Conservation (phyloP, 2,888 invertebrate species). For the Caenorhabditis sp. region DNA sequence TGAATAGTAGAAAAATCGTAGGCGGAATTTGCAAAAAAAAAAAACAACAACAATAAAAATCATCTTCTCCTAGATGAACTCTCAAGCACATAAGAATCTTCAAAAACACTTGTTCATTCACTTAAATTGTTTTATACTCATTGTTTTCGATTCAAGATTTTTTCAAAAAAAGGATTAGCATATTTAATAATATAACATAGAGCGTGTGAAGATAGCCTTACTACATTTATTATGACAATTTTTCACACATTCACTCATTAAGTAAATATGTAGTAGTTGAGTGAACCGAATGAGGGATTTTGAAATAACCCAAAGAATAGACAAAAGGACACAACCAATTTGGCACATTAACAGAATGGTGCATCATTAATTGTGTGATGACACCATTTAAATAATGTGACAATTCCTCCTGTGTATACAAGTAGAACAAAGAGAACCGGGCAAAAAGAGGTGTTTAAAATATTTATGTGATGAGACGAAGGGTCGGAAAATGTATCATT, state of each 20-base stretch:
- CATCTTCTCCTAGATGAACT: not conserved
- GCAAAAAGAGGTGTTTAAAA: no score
- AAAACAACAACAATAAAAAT: no score
- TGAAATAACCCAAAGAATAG: not conserved
- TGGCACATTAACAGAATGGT: not conserved
- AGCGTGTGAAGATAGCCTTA: not conserved
- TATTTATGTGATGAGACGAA: no score
- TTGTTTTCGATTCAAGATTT: not conserved
- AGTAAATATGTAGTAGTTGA: not conserved
- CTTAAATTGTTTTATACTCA: not conserved
- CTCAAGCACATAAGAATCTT: not conserved
- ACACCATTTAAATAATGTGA: not conserved
- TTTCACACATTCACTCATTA: not conserved
- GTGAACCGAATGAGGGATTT: not conserved
- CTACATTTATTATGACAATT: not conserved
- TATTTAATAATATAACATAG: not conserved
- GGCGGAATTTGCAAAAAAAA: not conserved
- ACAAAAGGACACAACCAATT: not conserved
- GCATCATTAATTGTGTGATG: not conserved
- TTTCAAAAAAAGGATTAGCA: not conserved
- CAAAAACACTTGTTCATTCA: not conserved
- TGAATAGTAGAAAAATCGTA: no score
- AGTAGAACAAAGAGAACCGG: not conserved
- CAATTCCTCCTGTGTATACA: not conserved
- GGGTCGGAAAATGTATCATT: no score